Percentiles rank a stretch among this genome's conserved stretches.
phyloP scores from a whole-genome alignment of 2,888 invertebrate species.

The Rosalia funebris region DNA sequence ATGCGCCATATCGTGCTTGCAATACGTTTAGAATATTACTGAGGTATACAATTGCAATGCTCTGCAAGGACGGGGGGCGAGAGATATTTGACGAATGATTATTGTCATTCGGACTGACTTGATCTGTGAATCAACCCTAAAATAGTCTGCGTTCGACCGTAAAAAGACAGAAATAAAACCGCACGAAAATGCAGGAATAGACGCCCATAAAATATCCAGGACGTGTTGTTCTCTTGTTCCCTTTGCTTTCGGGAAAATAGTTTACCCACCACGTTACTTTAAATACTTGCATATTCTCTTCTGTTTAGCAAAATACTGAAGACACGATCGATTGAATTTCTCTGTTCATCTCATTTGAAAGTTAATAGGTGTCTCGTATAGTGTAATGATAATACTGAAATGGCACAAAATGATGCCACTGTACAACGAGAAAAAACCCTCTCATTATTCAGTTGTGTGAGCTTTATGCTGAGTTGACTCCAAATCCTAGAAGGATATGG shows the following conservation, averaged over 20 bases:
- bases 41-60: slow-evolving; percentile 28
- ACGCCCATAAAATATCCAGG: slow-evolving; percentile 39
- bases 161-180: slow-evolving; percentile 47
- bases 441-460: too few species aligned
- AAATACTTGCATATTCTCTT: neutral
- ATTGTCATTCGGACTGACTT: slow-evolving; percentile 52
- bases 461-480: too few species aligned
- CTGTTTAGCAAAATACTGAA: neutral
- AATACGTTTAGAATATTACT: slow-evolving; percentile 13
- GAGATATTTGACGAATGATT: slow-evolving; percentile 51
- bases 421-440: too few species aligned
- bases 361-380: too few species aligned
- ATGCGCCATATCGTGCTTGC: neutral
- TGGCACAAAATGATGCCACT: too few species aligned
- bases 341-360: too few species aligned
- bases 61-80: slow-evolving; percentile 21
- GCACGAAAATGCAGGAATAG: slow-evolving; percentile 42
- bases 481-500: too few species aligned
- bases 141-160: slow-evolving; percentile 52
- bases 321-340: too few species aligned
- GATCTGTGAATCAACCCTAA: slow-evolving; percentile 57
- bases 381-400: too few species aligned
- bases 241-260: slow-evolving; percentile 11
- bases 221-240: slow-evolving; percentile 32
- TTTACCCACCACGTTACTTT: slow-evolving; percentile 3